A percentile compares a stretch with the other conserved stretches of the same genome.
Conservation (phyloP, 2,888 invertebrate species). For the Anarsia innoxiella region DNA sequence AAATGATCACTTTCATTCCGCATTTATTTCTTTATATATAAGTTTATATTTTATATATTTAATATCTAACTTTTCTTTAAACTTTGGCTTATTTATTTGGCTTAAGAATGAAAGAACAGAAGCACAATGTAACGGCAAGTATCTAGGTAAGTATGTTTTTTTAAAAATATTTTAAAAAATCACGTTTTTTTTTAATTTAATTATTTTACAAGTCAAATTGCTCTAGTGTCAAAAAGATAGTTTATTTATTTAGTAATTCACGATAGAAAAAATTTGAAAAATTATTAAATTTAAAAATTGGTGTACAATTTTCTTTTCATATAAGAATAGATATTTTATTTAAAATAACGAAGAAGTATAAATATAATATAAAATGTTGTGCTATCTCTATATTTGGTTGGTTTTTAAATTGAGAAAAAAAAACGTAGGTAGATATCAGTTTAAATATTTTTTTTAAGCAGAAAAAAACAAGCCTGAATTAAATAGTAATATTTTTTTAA, state of each 20-base stretch:
- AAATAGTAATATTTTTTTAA: too few species aligned
- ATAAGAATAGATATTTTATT: slow-evolving; percentile 47
- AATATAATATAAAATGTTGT: slow-evolving; percentile 39
- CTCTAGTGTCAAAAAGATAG: slow-evolving; percentile 38
- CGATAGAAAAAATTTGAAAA: slow-evolving; percentile 22
- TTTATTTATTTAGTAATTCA: slow-evolving; percentile 16
- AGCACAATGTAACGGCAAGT: too few species aligned
- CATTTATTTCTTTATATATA: slow-evolving; percentile 11
- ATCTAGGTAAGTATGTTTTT: not conserved
- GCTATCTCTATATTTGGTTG: slow-evolving; percentile 40
- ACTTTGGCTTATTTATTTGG: slow-evolving; percentile 69
- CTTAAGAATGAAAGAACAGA: slow-evolving; percentile 41
- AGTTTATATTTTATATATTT: slow-evolving; percentile 14
- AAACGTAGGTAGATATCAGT: too few species aligned
- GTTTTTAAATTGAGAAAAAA: slow-evolving; percentile 3
- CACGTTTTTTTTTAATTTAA: not conserved
- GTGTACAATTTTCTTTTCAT: slow-evolving; percentile 46
- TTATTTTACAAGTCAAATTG: slow-evolving; percentile 28
- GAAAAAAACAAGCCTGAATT: too few species aligned
- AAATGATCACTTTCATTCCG: slow-evolving; percentile 24
- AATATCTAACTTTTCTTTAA: slow-evolving; percentile 28
- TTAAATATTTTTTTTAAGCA: too few species aligned
- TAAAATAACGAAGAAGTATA: slow-evolving; percentile 39
- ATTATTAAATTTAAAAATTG: slow-evolving; percentile 31
- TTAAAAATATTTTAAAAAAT: not conserved